Percentiles rank a stretch among this genome's conserved stretches.
These are phyloP conservation scores for Mimas tiliae DNA, from an alignment of 2,888 invertebrate genomes.

Conservation along the genomic window DNA sequence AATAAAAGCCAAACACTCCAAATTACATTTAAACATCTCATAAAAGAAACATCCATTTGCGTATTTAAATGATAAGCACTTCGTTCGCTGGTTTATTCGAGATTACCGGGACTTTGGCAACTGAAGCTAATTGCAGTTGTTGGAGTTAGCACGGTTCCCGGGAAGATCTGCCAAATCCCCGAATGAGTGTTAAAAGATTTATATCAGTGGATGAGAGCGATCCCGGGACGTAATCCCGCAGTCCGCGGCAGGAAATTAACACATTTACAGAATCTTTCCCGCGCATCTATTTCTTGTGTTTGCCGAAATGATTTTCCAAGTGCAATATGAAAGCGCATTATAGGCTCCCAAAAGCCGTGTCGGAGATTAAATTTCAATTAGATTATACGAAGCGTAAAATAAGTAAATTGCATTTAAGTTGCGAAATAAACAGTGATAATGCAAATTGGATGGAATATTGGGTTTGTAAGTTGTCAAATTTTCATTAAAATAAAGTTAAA, in stretches of 20 bases:
- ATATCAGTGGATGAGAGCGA: conserved; percentile 69
- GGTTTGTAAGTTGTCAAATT: neutral
- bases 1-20: conserved; percentile 18
- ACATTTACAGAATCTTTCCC: conserved; percentile 52
- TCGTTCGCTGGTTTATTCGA: conserved; percentile 60
- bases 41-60: conserved; percentile 41
- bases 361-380: conserved; percentile 29
- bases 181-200: conserved; percentile 83
- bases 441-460: neutral
- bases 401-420: conserved; percentile 11
- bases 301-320: conserved; percentile 13
- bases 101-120: conserved; percentile 70
- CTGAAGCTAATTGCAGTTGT: conserved; percentile 80
- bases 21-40: conserved; percentile 15
- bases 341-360: conserved; percentile 22
- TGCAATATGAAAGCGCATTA: conserved; percentile 27
- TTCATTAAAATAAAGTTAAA: too few relatives aligned
- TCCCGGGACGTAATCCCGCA: conserved; percentile 58
- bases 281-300: conserved; percentile 23
- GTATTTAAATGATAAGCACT: conserved; percentile 64
- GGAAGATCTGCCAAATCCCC: conserved; percentile 67
- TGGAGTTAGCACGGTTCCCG: conserved; percentile 68
- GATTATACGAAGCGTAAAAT: conserved; percentile 10
- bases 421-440: conserved; percentile 8
- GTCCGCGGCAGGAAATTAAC: conserved; percentile 72